Percentiles rank a stretch among this genome's conserved stretches.
Conservation (phyloP, 92 coral and sea anemone species). For the Actinostola sp. region DNA sequence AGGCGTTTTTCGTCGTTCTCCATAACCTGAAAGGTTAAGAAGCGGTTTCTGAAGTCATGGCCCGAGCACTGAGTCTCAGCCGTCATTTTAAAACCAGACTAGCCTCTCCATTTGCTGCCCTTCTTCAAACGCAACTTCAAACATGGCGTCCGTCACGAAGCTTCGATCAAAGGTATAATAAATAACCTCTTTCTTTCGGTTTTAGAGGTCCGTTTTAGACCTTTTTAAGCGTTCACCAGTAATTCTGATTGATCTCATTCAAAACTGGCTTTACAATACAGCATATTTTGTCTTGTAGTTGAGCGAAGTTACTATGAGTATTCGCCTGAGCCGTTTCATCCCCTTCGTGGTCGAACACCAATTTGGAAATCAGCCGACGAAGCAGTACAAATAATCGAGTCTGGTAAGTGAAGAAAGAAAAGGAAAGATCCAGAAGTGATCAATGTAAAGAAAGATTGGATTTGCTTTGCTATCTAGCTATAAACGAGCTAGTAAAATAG, state of each 20-base stretch:
- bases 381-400: slow-evolving; percentile 69
- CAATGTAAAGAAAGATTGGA: too few species aligned
- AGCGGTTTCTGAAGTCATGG: background rate
- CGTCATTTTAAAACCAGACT: slow-evolving; percentile 7
- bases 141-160: slow-evolving; percentile 11
- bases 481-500: too few species aligned
- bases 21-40: background rate
- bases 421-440: too few species aligned
- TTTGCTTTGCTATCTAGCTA: too few species aligned
- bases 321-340: slow-evolving; percentile 82
- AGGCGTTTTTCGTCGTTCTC: background rate
- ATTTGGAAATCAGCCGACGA: slow-evolving; percentile 83
- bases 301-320: slow-evolving; percentile 66
- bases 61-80: background rate
- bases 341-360: slow-evolving; percentile 75
- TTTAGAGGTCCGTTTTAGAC: too few species aligned
- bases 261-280: background rate
- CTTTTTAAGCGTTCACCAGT: too few species aligned
- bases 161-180: background rate
- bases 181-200: background rate
- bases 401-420: slow-evolving; percentile 49
- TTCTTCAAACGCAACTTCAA: background rate
- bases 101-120: background rate
- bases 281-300: background rate
- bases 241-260: background rate